Percentiles rank a stretch among this genome's conserved stretches.
Evolutionary conservation across 64 coral and sea anemone genomes (phyloP).

Genomic region (Pocillopora verrucosa): DNA sequence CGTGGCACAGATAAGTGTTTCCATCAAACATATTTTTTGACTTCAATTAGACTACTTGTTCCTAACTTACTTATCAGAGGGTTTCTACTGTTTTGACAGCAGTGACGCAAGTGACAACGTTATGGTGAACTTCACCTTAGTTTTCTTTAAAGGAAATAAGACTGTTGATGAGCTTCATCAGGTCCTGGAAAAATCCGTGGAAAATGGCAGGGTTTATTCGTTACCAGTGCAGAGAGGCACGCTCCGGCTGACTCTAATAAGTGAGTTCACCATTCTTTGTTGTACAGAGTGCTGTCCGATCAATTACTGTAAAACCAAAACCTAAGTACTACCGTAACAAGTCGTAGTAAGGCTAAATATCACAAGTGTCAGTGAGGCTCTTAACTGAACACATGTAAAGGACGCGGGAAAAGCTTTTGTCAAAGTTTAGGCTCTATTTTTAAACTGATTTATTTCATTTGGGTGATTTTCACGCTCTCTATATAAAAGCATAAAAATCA

Average conservation of each 20-base stretch:
- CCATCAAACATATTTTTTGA: neutral
- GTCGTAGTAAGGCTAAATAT: too few species aligned
- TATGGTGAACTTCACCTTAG: constrained; percentile 27
- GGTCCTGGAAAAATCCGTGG: neutral
- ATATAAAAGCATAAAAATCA: too few species aligned
- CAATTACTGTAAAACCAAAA: too few species aligned
- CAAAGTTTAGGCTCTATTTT: too few species aligned
- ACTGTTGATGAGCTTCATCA: neutral
- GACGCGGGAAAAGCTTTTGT: too few species aligned
- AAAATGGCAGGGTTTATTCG: neutral
- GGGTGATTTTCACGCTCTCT: too few species aligned
- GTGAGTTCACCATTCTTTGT: neutral
- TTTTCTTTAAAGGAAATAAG: constrained; percentile 14
- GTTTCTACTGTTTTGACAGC: neutral
- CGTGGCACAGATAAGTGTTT: neutral
- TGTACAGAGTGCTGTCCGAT: neutral
- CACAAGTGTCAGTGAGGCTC: too few species aligned
- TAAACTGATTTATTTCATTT: too few species aligned
- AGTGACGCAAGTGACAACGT: neutral
- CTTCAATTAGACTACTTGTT: too few species aligned
- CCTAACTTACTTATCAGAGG: neutral
- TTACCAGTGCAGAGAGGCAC: neutral
- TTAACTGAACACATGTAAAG: too few species aligned
- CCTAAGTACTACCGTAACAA: too few species aligned
- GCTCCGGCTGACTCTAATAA: neutral